Evolutionary conservation across 1,140 invertebrate genomes (phyloP), one percentile per base, ranked within the genome.

Genomic region (Temnothorax curvispinosus): DNA sequence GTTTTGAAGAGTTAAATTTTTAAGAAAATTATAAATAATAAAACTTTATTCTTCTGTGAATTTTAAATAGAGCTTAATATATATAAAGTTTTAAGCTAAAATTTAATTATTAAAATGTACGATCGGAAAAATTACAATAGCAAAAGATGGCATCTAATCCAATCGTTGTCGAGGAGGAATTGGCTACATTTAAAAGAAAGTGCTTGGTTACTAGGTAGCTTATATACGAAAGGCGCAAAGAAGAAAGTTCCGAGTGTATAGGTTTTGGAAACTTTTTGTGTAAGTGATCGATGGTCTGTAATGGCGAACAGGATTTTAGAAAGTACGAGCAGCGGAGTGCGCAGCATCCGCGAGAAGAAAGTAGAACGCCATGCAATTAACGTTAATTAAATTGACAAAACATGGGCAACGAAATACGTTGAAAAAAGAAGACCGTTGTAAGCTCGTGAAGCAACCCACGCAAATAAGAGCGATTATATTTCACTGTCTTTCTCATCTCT

Each of bases 311-410:
- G 41, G 11, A 74, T 71, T 35, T 84, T 13, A 56, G 38, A 77
- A 90, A 81, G 72, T 60, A 69, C 69, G 62, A 60, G 60, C 71
- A 35, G 56, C 13, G 74, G 74, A 47, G 64, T 52, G 64, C n/a
- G 65, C 85, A 84, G 54, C 81, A 41, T 67, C 67, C 50, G 44
- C 78, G 88, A 86, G 58, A 75, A 75, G 69, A 38, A 88, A 90
- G 76, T 88, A 32, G 82, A 91, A 86, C 77, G 84, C 52, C 82
- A 50, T 88, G 85, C 77, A 90, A 91, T 91, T 74, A 87, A 64
- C 77, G 82, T 90, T 90, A 90, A 90, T 90, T 90, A 90, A 91
- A 87, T 88, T 78, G 13, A 87, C 52, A 72, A 90, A 90, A 86
- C 72, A 64, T 80, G n/a, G 15, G 32, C 15, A 62, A 58, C 44